Percentiles rank a stretch among this genome's conserved stretches.
Evolutionary conservation across 2,888 invertebrate genomes (phyloP).

Genomic region (Rhingia rostrata): DNA sequence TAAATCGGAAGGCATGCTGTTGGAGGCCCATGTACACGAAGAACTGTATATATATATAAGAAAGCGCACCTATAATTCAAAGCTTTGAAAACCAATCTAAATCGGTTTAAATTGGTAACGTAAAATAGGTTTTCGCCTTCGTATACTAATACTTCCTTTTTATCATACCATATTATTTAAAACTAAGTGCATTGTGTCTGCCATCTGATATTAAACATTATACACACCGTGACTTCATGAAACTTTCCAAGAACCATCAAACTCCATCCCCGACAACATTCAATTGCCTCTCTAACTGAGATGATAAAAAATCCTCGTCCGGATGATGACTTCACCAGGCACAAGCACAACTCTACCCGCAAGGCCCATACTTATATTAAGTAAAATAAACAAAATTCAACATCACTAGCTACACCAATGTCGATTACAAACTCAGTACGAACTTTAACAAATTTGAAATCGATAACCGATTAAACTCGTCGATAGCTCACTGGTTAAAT

Average conservation of each 20-base stretch:
- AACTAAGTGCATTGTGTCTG: not conserved
- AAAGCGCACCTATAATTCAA: too few species aligned
- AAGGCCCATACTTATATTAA: constrained; percentile 25
- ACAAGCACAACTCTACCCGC: not conserved
- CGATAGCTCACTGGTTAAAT: constrained; percentile 78
- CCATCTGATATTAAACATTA: constrained; percentile 6
- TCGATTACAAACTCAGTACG: constrained; percentile 72
- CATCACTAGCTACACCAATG: constrained; percentile 68
- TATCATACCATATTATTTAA: too few species aligned
- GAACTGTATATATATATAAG: too few species aligned
- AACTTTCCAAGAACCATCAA: constrained; percentile 35
- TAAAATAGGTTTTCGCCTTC: too few species aligned
- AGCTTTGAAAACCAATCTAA: too few species aligned
- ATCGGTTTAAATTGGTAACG: too few species aligned
- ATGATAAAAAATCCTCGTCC: constrained; percentile 69
- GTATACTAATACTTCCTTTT: too few species aligned
- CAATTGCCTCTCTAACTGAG: constrained; percentile 70
- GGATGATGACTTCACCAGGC: constrained; percentile 58
- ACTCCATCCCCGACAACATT: constrained; percentile 51
- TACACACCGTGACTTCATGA: constrained; percentile 48
- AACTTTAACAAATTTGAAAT: constrained; percentile 80
- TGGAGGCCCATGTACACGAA: too few species aligned
- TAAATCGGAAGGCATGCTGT: too few species aligned
- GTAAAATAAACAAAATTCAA: constrained; percentile 64
- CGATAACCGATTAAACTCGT: constrained; percentile 82